A percentile compares a stretch with the other conserved stretches of the same genome.
Evolutionary conservation across 2,797 vertebrate species (phyloP).

Genomic region (Hypotaenidia okinawae): DNA sequence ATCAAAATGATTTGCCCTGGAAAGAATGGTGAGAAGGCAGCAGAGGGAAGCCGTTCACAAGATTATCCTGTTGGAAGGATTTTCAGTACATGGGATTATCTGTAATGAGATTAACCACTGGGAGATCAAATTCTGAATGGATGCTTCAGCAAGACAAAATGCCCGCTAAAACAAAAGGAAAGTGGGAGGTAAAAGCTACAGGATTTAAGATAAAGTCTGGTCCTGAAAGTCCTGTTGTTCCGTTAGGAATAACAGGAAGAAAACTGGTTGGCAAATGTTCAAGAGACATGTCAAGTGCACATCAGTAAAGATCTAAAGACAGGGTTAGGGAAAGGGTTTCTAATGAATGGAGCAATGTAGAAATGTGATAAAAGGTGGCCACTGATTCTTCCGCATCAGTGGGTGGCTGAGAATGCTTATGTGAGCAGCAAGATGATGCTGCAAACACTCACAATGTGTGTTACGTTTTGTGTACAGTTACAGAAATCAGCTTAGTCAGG

Average conservation of each 20-base stretch:
- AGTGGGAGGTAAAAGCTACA: constrained; percentile 30
- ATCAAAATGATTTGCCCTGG: constrained; percentile 29
- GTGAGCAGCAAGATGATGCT: neutral
- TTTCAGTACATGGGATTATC: constrained; percentile 67
- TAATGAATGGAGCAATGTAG: neutral
- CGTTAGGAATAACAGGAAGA: neutral
- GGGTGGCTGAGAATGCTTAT: neutral
- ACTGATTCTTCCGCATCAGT: neutral
- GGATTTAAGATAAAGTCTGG: constrained; percentile 17
- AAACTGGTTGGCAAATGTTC: neutral
- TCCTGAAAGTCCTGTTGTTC: constrained; percentile 5
- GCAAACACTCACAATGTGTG: neutral
- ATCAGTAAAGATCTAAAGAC: neutral
- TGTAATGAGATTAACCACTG: constrained; percentile 67
- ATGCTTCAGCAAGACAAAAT: constrained; percentile 45
- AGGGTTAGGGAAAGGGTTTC: neutral
- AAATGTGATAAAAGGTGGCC: neutral
- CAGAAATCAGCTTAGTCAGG: neutral
- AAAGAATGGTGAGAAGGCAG: constrained; percentile 33
- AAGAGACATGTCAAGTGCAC: neutral
- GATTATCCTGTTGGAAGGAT: constrained; percentile 61
- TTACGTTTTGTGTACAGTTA: neutral
- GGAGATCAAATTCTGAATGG: constrained; percentile 58
- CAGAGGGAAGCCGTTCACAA: constrained; percentile 47
- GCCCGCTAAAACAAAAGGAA: constrained; percentile 61